A percentile compares a stretch with the other conserved stretches of the same genome.
Evolutionary conservation across 2,888 invertebrate genomes (phyloP).

Genomic region (Pristionchus entomophagus): DNA sequence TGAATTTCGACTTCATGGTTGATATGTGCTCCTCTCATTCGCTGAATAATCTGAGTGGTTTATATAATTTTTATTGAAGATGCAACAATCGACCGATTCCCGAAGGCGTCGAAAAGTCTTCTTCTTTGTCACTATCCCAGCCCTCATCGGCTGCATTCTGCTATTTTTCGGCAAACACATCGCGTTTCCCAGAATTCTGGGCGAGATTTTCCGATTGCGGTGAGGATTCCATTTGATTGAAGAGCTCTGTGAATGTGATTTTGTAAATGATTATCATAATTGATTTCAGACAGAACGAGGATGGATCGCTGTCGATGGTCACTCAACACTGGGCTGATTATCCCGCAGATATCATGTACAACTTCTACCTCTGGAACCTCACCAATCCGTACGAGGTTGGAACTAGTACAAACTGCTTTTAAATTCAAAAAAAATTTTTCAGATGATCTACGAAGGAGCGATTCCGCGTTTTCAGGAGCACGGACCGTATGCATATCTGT

Average conservation of each 20-base stretch:
- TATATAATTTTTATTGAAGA: neutral
- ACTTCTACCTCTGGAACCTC: slow-evolving; percentile 40
- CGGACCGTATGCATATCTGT: slow-evolving; percentile 37
- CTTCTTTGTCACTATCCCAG: neutral
- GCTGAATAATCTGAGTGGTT: too few species aligned
- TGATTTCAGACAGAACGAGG: neutral
- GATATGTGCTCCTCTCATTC: too few species aligned
- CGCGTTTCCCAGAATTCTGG: neutral
- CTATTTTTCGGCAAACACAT: neutral
- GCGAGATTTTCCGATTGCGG: neutral
- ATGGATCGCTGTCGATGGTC: neutral
- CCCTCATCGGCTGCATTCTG: neutral
- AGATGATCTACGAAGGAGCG: slow-evolving; percentile 38
- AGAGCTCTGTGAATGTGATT: too few species aligned
- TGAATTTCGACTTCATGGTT: too few species aligned
- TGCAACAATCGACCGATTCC: neutral
- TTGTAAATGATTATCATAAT: neutral
- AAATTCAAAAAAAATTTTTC: neutral
- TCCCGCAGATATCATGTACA: slow-evolving; percentile 38
- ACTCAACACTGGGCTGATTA: slow-evolving; percentile 17
- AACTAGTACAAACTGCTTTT: neutral
- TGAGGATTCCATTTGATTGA: neutral
- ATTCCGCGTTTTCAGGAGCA: slow-evolving; percentile 24
- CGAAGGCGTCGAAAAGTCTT: neutral
- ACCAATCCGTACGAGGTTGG: slow-evolving; percentile 42